These are phyloP conservation scores for Ganaspis brasiliensis DNA, from an alignment of 2,888 invertebrate species.

Conservation along the genomic window DNA sequence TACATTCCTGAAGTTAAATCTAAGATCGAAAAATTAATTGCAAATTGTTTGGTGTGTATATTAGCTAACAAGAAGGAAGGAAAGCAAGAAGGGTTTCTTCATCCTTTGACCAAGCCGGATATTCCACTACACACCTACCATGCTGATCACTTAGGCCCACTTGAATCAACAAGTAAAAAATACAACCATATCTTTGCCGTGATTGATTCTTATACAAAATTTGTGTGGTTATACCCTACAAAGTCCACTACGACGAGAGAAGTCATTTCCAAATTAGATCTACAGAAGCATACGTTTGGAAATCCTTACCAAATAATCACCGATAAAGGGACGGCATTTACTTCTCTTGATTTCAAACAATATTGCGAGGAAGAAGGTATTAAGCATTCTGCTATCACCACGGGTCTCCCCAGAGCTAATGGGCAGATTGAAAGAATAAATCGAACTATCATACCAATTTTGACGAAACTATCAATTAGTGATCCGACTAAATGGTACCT, in stretches of 20 bases:
- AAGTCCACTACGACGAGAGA: too few species aligned
- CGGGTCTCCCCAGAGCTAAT: slow-evolving; percentile 69
- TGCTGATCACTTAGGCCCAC: slow-evolving; percentile 9
- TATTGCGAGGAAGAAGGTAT: slow-evolving; percentile 73
- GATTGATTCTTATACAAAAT: slow-evolving; percentile 15
- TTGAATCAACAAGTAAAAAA: not conserved
- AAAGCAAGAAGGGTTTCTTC: slow-evolving; percentile 35
- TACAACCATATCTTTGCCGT: slow-evolving; percentile 4
- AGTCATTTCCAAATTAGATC: too few species aligned
- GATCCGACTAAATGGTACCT: too few species aligned
- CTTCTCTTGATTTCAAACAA: slow-evolving; percentile 66
- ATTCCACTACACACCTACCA: slow-evolving; percentile 41
- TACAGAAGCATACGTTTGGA: slow-evolving; percentile 73
- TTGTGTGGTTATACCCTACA: slow-evolving; percentile 45
- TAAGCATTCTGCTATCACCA: slow-evolving; percentile 66
- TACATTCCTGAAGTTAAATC: slow-evolving; percentile 5
- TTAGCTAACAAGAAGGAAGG: not conserved
- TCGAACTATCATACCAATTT: too few species aligned
- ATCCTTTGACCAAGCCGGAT: slow-evolving; percentile 38
- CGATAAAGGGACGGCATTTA: slow-evolving; percentile 66
- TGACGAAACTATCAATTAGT: too few species aligned
- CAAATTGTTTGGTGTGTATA: not conserved
- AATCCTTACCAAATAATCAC: slow-evolving; percentile 73
- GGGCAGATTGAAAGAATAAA: slow-evolving; percentile 6
- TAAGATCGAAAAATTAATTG: not conserved